These are phyloP conservation scores for Geococcyx californianus DNA, from an alignment of 2,113 vertebrate species.

Conservation along the genomic window DNA sequence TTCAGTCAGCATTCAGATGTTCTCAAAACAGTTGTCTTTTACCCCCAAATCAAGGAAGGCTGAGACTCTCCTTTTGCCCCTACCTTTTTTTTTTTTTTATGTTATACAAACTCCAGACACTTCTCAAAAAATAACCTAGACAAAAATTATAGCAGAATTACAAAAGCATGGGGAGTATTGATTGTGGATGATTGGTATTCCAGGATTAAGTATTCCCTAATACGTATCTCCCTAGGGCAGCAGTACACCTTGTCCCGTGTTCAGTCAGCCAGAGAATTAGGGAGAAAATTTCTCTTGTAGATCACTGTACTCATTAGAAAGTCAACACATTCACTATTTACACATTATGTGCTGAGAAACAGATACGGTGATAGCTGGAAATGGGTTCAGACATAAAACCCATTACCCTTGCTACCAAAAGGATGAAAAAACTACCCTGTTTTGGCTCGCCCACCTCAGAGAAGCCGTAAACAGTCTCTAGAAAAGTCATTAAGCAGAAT, in stretches of 20 bases:
- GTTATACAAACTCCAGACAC: background rate
- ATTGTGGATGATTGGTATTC: background rate
- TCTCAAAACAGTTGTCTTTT: background rate
- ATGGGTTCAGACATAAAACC: background rate
- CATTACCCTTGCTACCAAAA: background rate
- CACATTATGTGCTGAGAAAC: background rate
- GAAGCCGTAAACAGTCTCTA: background rate
- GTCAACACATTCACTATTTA: background rate
- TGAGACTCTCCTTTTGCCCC: background rate
- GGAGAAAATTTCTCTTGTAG: background rate
- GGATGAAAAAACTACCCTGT: background rate
- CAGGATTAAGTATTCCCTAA: background rate
- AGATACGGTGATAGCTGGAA: background rate
- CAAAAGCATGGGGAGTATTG: background rate
- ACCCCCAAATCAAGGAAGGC: background rate
- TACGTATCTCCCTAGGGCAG: background rate
- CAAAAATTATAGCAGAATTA: background rate
- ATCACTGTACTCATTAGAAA: background rate
- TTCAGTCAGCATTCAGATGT: background rate
- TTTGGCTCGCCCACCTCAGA: background rate
- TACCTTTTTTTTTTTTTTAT: background rate
- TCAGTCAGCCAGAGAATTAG: background rate
- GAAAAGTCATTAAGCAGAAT: background rate
- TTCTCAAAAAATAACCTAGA: background rate
- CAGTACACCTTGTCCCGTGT: accelerated